Conservation (phyloP, 37 sponge, comb jelly and placozoan species). For the Halisarca cf. caerulea region DNA sequence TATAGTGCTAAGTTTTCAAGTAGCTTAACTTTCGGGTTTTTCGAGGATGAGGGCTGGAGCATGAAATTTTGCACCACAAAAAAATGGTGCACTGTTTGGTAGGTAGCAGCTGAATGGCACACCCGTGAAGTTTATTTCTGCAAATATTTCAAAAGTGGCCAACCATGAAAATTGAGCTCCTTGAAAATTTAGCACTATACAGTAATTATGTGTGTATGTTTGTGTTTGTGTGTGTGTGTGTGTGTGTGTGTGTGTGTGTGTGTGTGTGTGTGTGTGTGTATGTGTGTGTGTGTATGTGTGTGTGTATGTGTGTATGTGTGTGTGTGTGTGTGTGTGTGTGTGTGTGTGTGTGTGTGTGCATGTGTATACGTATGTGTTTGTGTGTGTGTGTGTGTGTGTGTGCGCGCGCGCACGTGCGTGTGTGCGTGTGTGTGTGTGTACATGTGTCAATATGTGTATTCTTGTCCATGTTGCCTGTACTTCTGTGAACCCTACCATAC, state of each 20-base stretch:
- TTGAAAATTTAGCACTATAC: too few relatives aligned
- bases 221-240: conserved; percentile 6
- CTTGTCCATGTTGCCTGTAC: background rate
- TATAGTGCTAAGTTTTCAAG: too few relatives aligned
- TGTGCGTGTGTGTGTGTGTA: background rate
- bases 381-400: conserved; percentile 3
- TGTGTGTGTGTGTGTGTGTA: conserved; percentile 29
- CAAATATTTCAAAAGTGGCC: too few relatives aligned
- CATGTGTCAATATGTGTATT: background rate
- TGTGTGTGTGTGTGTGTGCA: conserved; percentile 26
- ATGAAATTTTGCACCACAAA: too few relatives aligned
- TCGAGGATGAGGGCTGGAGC: too few relatives aligned
- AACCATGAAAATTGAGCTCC: too few relatives aligned
- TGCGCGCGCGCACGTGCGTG: background rate
- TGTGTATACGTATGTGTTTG: conserved; percentile 1
- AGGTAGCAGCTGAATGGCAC: too few relatives aligned
- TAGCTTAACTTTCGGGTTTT: too few relatives aligned
- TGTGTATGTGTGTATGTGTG: conserved; percentile 33
- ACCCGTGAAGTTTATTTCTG: too few relatives aligned
- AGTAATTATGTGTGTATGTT: background rate
- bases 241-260: conserved; percentile 37
- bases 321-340: conserved; percentile 33
- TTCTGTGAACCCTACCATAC: too few relatives aligned
- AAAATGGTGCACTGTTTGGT: too few relatives aligned
- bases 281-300: conserved; percentile 10